Evolutionary conservation across 2,113 vertebrate species (phyloP).

Genomic region (Blennius ocellaris): DNA sequence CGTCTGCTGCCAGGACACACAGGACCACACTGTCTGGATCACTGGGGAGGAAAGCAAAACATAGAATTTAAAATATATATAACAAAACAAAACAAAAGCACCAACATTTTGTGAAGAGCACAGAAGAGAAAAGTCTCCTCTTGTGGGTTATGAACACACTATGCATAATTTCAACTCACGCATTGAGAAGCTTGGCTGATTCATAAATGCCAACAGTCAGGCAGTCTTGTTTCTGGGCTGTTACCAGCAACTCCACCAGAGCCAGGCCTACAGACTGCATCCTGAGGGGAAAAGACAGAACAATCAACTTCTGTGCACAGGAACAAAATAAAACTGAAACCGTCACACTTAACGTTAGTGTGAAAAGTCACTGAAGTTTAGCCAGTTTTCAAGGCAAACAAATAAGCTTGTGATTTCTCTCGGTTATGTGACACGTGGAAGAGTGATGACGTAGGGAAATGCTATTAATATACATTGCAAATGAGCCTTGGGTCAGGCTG

Average conservation of each 20-base stretch:
- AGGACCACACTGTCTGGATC: slow-evolving; percentile 94
- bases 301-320: neutral
- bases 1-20: slow-evolving; percentile 89
- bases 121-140: too few species aligned
- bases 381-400: neutral
- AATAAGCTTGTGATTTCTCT: neutral
- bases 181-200: slow-evolving; percentile 74
- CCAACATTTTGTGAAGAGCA: neutral
- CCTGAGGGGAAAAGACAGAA: slow-evolving; percentile 37
- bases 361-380: too few species aligned
- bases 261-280: slow-evolving; percentile 69
- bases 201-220: slow-evolving; percentile 78
- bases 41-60: slow-evolving; percentile 69
- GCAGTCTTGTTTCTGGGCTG: slow-evolving; percentile 74
- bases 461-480: neutral
- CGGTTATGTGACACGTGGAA: neutral
- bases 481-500: neutral
- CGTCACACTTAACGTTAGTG: too few species aligned
- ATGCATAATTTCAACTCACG: slow-evolving; percentile 57
- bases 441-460: neutral
- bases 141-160: too few species aligned
- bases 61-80: too few species aligned
- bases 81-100: neutral
- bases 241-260: slow-evolving; percentile 75
- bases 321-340: neutral